phyloP scores from a whole-genome alignment of 2,113 vertebrate genomes.

The Sitta europaea region DNA sequence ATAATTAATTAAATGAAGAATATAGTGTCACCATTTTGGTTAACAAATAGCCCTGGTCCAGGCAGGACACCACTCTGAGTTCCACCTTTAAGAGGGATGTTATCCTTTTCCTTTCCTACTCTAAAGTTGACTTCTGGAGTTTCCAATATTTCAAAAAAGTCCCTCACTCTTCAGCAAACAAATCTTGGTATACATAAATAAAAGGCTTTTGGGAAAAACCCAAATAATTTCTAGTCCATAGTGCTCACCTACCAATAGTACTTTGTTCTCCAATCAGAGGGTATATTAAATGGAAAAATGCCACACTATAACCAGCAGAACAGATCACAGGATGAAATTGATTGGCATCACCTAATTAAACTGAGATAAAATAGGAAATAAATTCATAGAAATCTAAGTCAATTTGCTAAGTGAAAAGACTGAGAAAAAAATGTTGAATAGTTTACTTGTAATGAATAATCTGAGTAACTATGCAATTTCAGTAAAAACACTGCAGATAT shows the following conservation, averaged over 20 bases:
- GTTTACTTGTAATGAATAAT: neutral
- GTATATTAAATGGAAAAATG: neutral
- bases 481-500: constrained; percentile 9
- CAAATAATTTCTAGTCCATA: neutral
- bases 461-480: neutral
- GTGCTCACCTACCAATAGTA: neutral
- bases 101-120: neutral
- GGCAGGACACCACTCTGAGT: neutral
- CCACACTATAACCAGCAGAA: neutral
- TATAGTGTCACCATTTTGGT: constrained; percentile 17
- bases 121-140: neutral
- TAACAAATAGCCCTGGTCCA: neutral
- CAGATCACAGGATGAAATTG: neutral
- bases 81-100: neutral
- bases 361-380: neutral
- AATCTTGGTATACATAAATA: neutral
- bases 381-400: neutral
- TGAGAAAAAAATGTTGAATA: neutral
- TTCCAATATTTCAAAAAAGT: neutral
- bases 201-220: neutral
- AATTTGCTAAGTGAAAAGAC: neutral
- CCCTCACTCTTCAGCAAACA: neutral
- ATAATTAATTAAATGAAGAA: constrained; percentile 34
- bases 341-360: neutral
- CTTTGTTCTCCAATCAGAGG: neutral